Conservation (phyloP, 2,797 vertebrate genomes). For the Cynopterus sphinx region DNA sequence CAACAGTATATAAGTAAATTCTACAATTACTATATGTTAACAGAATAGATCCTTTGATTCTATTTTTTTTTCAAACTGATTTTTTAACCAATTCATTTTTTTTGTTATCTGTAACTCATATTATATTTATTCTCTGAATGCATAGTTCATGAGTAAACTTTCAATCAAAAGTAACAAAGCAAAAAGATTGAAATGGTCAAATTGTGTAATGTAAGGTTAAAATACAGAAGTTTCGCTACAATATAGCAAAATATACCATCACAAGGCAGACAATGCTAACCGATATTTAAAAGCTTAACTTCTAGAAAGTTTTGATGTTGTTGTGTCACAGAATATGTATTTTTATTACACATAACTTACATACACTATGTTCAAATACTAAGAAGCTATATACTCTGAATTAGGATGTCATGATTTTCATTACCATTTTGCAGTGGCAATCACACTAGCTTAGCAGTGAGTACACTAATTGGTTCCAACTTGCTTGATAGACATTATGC, state of each 20-base stretch:
- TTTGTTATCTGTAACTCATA: not conserved
- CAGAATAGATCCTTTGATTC: not conserved
- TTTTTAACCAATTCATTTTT: not conserved
- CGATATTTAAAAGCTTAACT: not conserved
- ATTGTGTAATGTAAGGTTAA: not conserved
- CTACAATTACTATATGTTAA: not conserved
- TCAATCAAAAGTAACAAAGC: not conserved
- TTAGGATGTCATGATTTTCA: not conserved
- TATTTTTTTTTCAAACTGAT: not conserved
- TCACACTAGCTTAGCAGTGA: not conserved
- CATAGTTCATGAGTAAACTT: not conserved
- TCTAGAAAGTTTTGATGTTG: not conserved
- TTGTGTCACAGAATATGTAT: not conserved
- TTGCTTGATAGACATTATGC: not conserved
- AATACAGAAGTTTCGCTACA: not conserved
- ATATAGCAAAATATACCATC: not conserved
- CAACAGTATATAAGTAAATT: not conserved
- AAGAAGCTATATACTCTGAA: not conserved
- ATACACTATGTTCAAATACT: not conserved
- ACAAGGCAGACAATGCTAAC: not conserved
- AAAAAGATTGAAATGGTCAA: not conserved
- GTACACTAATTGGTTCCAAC: not conserved
- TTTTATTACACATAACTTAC: not conserved
- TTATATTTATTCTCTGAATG: not conserved
- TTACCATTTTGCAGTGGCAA: not conserved